Conservation (phyloP, 2,113 vertebrate genomes). For the Elephantulus edwardii region DNA sequence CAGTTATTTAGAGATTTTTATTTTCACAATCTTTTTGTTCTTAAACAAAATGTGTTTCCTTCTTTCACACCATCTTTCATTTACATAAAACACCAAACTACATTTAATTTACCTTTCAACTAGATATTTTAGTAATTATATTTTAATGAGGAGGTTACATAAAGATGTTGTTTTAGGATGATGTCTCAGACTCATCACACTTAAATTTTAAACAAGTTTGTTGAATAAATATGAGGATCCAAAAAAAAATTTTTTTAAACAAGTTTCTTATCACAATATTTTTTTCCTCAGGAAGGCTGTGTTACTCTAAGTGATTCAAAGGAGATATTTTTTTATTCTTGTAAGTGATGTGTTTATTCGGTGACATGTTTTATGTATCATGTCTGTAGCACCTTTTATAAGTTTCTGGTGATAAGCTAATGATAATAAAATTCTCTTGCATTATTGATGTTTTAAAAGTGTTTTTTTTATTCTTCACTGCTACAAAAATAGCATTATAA, state of each 20-base stretch:
- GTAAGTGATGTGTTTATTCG: not conserved
- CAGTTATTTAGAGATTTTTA: constrained; percentile 49
- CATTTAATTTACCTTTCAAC: constrained; percentile 62
- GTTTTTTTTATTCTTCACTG: not conserved
- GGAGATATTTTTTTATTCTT: not conserved
- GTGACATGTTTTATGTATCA: not conserved
- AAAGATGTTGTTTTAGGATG: constrained; percentile 69
- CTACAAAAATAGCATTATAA: not conserved
- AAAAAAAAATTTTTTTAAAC: too few species aligned
- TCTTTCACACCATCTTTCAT: constrained; percentile 75
- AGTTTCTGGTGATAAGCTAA: not conserved
- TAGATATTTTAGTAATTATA: constrained; percentile 62
- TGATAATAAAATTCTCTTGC: constrained; percentile 6
- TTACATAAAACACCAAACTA: constrained; percentile 69
- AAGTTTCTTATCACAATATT: constrained; percentile 37
- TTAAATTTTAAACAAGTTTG: constrained; percentile 68
- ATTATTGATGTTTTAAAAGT: constrained; percentile 46
- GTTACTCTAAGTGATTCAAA: not conserved
- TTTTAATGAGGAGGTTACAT: constrained; percentile 60
- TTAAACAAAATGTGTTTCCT: constrained; percentile 60
- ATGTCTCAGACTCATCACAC: constrained; percentile 58
- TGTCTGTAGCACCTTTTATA: not conserved
- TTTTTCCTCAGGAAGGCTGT: not conserved
- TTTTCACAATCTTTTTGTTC: constrained; percentile 69
- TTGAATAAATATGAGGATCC: too few species aligned